Evolutionary conservation across 2,797 vertebrate species (phyloP).

Genomic region (Acanthurus leucopareius): DNA sequence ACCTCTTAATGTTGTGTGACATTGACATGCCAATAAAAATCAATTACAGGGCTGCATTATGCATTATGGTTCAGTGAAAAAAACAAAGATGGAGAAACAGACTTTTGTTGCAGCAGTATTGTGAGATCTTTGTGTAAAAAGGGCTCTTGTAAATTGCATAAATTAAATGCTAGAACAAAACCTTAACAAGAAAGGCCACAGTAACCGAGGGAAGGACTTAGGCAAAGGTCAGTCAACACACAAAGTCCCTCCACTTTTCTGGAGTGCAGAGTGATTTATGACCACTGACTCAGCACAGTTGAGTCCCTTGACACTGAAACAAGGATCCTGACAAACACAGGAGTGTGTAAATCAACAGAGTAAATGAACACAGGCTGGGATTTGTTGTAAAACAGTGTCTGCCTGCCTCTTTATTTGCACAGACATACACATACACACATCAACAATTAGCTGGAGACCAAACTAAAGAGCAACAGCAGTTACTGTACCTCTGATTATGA

Average conservation of each 20-base stretch:
- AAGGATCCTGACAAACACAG: constrained; percentile 48
- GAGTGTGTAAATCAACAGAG: constrained; percentile 80
- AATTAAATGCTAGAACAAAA: neutral
- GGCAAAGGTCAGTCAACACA: constrained; percentile 32
- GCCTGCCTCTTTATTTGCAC: constrained; percentile 66
- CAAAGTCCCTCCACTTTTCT: constrained; percentile 34
- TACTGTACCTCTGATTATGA: too few relatives aligned
- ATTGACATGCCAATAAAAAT: too few relatives aligned
- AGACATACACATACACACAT: constrained; percentile 38
- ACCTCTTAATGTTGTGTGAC: too few relatives aligned
- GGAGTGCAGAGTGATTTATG: constrained; percentile 60
- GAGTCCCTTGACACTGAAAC: constrained; percentile 64
- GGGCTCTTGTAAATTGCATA: neutral
- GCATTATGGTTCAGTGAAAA: too few relatives aligned
- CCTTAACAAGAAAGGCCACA: neutral
- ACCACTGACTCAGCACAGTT: constrained; percentile 53
- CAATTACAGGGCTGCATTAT: too few relatives aligned
- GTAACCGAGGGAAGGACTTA: constrained; percentile 25
- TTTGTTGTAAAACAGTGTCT: constrained; percentile 56
- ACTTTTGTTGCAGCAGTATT: too few relatives aligned
- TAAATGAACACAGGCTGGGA: constrained; percentile 69
- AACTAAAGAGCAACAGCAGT: constrained; percentile 21
- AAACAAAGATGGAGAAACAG: too few relatives aligned
- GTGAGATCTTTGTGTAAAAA: too few relatives aligned
- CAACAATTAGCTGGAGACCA: constrained; percentile 27